These are phyloP conservation scores for Chloebia gouldiae DNA, from an alignment of 2,113 vertebrate genomes.

Conservation along the genomic window DNA sequence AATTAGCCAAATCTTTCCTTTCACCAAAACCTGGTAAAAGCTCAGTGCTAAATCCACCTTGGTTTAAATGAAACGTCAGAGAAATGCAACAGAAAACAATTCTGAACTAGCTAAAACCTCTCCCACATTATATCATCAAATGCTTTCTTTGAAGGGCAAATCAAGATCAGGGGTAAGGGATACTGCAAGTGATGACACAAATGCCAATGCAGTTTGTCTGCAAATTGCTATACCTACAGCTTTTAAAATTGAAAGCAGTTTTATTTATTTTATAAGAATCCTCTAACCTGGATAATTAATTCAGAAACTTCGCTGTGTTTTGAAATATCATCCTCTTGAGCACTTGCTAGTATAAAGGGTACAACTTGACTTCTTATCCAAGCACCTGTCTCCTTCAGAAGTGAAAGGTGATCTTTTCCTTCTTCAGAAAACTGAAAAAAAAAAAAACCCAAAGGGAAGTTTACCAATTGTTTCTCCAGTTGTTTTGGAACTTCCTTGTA, in stretches of 20 bases:
- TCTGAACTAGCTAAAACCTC: not conserved
- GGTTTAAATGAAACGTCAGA: not conserved
- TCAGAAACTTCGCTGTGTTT: conserved; percentile 66
- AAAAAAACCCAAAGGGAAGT: not conserved
- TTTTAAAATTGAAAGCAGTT: not conserved
- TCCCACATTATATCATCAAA: not conserved
- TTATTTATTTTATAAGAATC: not conserved
- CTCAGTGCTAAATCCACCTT: not conserved
- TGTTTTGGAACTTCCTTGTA: not conserved
- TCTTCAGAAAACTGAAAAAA: conserved; percentile 77
- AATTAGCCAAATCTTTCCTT: not conserved
- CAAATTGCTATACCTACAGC: not conserved
- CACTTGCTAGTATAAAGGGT: conserved; percentile 67
- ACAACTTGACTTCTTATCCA: conserved; percentile 84
- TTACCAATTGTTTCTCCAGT: not conserved
- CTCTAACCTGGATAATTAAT: conserved; percentile 83
- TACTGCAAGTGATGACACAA: not conserved
- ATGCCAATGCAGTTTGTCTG: not conserved
- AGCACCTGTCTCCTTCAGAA: conserved; percentile 77
- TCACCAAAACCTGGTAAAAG: not conserved
- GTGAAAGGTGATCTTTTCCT: conserved; percentile 75
- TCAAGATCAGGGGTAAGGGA: not conserved
- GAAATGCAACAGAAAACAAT: not conserved
- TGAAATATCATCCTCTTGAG: conserved; percentile 39
- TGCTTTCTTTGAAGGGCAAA: not conserved